Evolutionary conservation across 2,888 invertebrate genomes (phyloP), one percentile per base, ranked within the genome.

Genomic region (Cactoblastis cactorum): DNA sequence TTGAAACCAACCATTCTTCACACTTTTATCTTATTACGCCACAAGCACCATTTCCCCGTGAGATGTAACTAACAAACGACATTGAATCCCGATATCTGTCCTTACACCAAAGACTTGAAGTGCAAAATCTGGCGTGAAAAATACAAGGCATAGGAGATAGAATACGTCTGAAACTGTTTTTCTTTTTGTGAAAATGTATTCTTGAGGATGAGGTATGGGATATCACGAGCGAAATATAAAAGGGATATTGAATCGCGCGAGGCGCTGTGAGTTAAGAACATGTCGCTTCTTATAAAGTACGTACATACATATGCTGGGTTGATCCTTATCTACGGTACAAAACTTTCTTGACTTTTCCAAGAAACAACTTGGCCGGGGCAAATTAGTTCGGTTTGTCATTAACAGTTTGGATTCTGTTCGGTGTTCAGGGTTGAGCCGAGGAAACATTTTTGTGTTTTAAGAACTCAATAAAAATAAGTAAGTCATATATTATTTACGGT

Each of bases 181-280:
- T 61, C 55, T 43, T 55, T 65, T 68, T 58, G 62, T 55, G 56
- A 63, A 67, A 67, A 63, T 60, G 66, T 62, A 69, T 63, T 58
- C 63, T 55, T 58, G 70, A 67, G 67, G 68, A 67, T 62, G 56
- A 59, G 61, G 59, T 63, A 62, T 62, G 61, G 63, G 63, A 65
- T 67, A 59, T 65, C 72, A 66, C 72, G 68, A 68, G 72, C 67
- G 73, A 78, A 81, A 81, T 77, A 77, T 77, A 77, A 80, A 82
- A 77, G 77, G 82, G 79, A 83, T 81, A 83, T 82, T 79, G 81
- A 80, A 82, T 79, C 74, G 70, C 65, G 67, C 70, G 77, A 74
- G 77, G 76, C 73, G 73, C 67, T 63, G 65, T 71, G 71, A 71
- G 69, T 69, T 71, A 71, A 65, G 72, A 75, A 78, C 77, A 75